A percentile compares a stretch with the other conserved stretches of the same genome.
These are phyloP conservation scores for Balanococcus diminutus DNA, from an alignment of 2,888 invertebrate species.

Conservation along the genomic window DNA sequence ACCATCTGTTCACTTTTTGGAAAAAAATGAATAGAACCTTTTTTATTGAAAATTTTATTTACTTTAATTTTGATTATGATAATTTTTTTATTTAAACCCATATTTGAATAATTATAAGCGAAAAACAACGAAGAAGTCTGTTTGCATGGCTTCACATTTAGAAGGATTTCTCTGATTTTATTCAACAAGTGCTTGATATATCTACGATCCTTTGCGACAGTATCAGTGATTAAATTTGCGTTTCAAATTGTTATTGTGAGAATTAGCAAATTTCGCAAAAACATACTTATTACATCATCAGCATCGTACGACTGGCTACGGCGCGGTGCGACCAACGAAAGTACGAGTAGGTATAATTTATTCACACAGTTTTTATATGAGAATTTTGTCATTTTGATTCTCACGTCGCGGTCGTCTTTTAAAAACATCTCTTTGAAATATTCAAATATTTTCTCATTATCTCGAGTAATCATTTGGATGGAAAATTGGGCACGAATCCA, in stretches of 20 bases:
- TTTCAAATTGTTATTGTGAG: background rate
- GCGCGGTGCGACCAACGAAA: background rate
- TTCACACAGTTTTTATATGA: background rate
- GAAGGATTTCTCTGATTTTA: background rate
- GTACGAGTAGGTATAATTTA: background rate
- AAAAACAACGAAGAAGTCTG: too few species aligned
- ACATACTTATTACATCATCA: background rate
- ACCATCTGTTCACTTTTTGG: too few species aligned
- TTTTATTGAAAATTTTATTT: too few species aligned
- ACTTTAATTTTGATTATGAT: too few species aligned
- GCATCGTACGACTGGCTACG: too few species aligned
- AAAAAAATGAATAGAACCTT: too few species aligned
- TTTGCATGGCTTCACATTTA: too few species aligned
- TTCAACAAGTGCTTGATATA: background rate
- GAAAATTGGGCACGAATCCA: background rate
- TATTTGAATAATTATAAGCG: too few species aligned
- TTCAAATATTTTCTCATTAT: background rate
- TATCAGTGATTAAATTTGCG: background rate
- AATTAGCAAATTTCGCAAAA: background rate
- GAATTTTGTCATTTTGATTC: constrained; percentile 26
- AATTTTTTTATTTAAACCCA: too few species aligned
- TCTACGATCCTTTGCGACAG: constrained; percentile 13
- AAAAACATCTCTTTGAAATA: background rate
- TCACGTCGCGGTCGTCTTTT: constrained; percentile 20
- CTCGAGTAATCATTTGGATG: background rate